These are phyloP conservation scores for Pilophorus perplexus DNA, from an alignment of 2,888 invertebrate species.

Conservation along the genomic window DNA sequence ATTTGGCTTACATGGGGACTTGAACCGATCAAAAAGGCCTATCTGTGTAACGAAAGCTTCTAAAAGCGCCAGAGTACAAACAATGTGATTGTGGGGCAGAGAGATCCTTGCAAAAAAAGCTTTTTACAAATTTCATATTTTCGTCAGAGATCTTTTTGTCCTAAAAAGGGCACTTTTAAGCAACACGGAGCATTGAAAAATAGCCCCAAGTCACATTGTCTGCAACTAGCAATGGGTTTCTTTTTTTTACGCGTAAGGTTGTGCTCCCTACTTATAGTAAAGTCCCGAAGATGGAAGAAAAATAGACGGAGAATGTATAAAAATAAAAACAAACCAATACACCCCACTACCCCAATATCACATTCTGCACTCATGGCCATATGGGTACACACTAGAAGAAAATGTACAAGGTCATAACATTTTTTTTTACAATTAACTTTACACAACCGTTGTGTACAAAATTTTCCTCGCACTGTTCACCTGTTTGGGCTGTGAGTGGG, in stretches of 20 bases:
- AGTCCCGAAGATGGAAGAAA: constrained; percentile 9
- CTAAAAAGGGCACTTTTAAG: too few relatives aligned
- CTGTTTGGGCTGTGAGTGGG: too few relatives aligned
- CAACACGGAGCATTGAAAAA: constrained; percentile 44
- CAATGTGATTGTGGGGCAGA: constrained; percentile 78
- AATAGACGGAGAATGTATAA: not conserved
- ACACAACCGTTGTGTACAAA: constrained; percentile 43
- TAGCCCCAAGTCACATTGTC: constrained; percentile 50
- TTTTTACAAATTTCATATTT: too few relatives aligned
- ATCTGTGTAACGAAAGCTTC: constrained; percentile 36
- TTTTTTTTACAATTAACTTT: constrained; percentile 39
- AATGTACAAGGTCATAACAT: constrained; percentile 31
- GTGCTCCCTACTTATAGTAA: constrained; percentile 12
- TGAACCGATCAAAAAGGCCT: too few relatives aligned
- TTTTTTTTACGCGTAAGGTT: constrained; percentile 1
- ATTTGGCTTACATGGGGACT: too few relatives aligned
- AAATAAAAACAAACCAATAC: not conserved
- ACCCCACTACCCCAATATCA: constrained; percentile 47
- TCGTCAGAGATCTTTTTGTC: too few relatives aligned
- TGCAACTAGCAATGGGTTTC: constrained; percentile 46
- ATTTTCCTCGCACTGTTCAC: too few relatives aligned
- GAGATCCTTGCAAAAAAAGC: constrained; percentile 39
- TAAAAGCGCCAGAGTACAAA: constrained; percentile 69
- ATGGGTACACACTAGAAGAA: constrained; percentile 22
- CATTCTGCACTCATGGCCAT: constrained; percentile 51